Evolutionary conservation across 2,113 vertebrate genomes (phyloP).

Genomic region (Rhinoderma darwinii): DNA sequence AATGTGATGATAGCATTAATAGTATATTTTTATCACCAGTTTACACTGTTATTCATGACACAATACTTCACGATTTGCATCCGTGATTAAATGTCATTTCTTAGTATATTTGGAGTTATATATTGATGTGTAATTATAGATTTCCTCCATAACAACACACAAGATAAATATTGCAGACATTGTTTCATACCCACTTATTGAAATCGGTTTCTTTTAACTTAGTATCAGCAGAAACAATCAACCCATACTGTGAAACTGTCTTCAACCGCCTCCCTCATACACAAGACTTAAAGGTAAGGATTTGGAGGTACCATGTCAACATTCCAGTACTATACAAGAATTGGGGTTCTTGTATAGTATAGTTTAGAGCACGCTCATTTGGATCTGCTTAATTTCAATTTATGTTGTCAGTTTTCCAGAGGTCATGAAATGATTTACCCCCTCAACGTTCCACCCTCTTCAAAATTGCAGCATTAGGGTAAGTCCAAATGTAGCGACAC

Average conservation of each 20-base stretch:
- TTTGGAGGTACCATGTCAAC: background rate
- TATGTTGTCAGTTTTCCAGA: too few relatives aligned
- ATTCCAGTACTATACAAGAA: background rate
- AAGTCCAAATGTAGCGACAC: too few relatives aligned
- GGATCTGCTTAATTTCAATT: too few relatives aligned
- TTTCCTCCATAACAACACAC: background rate
- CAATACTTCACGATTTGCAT: background rate
- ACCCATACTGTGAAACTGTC: conserved; percentile 83
- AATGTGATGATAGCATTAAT: background rate
- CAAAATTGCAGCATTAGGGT: too few relatives aligned
- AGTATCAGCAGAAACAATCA: conserved; percentile 69
- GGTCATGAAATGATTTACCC: too few relatives aligned
- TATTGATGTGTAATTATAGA: background rate
- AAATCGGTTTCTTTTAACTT: background rate
- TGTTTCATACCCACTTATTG: background rate
- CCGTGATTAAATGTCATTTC: background rate
- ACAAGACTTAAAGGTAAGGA: conserved; percentile 72
- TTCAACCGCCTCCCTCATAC: conserved; percentile 70
- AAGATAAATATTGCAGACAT: background rate
- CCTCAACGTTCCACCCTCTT: too few relatives aligned
- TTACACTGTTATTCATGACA: background rate
- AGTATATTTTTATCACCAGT: background rate
- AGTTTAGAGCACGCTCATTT: background rate
- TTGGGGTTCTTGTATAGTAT: background rate
- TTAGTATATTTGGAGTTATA: background rate